Conservation (phyloP, 2,797 vertebrate species). For the Cynodonichthys magdalenae region DNA sequence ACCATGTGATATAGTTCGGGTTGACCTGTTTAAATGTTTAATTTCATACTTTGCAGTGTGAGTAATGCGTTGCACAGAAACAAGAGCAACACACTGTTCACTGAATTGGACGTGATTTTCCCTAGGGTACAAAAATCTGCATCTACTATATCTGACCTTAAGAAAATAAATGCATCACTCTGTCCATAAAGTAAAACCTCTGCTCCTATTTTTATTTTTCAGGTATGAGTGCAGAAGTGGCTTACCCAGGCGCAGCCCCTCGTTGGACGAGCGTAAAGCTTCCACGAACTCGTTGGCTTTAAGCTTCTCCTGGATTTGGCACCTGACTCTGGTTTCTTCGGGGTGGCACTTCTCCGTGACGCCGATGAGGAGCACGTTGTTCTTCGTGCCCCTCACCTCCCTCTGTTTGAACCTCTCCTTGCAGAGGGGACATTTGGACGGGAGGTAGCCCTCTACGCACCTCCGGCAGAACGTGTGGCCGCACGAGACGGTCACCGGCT, state of each 20-base stretch:
- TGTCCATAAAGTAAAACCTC: too few relatives aligned
- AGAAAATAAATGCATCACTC: too few relatives aligned
- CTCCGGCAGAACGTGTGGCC: constrained; percentile 88
- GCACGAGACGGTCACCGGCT: constrained; percentile 87
- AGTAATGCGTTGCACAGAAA: too few relatives aligned
- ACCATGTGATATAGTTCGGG: too few relatives aligned
- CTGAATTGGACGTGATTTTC: too few relatives aligned
- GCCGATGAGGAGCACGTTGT: constrained; percentile 84
- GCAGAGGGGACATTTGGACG: constrained; percentile 82
- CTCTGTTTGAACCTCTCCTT: constrained; percentile 74
- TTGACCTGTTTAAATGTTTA: too few relatives aligned
- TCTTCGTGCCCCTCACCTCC: constrained; percentile 68
- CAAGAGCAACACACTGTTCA: too few relatives aligned
- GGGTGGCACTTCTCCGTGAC: constrained; percentile 85
- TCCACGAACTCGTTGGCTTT: constrained; percentile 73
- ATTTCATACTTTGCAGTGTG: too few relatives aligned
- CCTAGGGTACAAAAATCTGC: too few relatives aligned
- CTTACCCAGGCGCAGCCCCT: constrained; percentile 83
- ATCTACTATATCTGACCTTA: too few relatives aligned
- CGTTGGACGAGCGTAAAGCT: constrained; percentile 79
- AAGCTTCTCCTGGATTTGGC: constrained; percentile 77
- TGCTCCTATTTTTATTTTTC: too few relatives aligned
- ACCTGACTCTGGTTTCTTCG: constrained; percentile 65
- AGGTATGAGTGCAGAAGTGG: too few relatives aligned
- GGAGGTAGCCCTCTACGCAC: constrained; percentile 75